phyloP scores from a whole-genome alignment of 1,140 invertebrate genomes.

The Callitettix versicolor region DNA sequence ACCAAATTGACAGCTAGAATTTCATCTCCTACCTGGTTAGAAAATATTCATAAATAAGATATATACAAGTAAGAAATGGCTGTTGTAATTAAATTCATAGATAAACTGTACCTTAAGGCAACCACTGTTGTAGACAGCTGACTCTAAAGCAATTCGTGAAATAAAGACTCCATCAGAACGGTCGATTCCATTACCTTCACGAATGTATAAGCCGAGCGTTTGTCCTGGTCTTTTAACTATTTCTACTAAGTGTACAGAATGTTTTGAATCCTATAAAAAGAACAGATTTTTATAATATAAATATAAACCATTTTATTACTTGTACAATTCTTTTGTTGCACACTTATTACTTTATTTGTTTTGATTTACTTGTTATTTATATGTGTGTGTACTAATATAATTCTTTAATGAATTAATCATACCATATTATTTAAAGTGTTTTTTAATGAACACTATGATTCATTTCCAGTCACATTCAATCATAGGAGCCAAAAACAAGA shows the following conservation, averaged over 20 bases:
- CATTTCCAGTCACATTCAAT: no score
- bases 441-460: no score
- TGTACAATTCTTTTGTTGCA: no score
- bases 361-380: no score
- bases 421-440: no score
- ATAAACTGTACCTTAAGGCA: constrained; percentile 60
- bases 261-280: constrained; percentile 54
- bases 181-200: constrained; percentile 87
- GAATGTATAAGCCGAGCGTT: constrained; percentile 93
- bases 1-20: constrained; percentile 96
- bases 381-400: no score
- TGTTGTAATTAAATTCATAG: background rate
- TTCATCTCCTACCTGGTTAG: constrained; percentile 84
- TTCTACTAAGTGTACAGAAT: constrained; percentile 89
- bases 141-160: constrained; percentile 93
- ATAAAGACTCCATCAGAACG: constrained; percentile 94
- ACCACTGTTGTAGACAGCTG: constrained; percentile 90
- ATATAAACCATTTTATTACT: no score
- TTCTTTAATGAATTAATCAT: no score
- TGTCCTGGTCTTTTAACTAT: constrained; percentile 98
- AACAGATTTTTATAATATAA: no score
- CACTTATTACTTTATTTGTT: no score
- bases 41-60: background rate
- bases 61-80: background rate
- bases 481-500: no score